A percentile compares a stretch with the other conserved stretches of the same genome.
Conservation (phyloP, 2,797 vertebrate species). For the Moxostoma hubbsi region DNA sequence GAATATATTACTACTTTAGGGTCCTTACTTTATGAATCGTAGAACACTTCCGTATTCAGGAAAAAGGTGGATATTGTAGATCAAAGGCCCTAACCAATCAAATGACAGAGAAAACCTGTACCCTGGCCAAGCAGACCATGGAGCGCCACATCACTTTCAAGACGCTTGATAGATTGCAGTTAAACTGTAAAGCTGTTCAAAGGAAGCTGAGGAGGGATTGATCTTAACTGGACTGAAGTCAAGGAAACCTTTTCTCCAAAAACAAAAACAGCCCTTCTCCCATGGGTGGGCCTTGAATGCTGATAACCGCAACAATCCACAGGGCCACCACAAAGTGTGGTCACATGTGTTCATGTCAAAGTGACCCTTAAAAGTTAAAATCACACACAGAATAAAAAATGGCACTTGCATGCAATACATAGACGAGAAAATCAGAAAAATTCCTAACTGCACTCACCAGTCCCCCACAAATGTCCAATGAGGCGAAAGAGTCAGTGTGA, state of each 20-base stretch:
- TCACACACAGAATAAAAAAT: neutral
- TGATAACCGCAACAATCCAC: constrained; percentile 21
- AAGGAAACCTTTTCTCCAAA: constrained; percentile 22
- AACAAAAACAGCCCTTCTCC: constrained; percentile 23
- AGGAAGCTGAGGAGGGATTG: constrained; percentile 15
- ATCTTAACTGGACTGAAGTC: constrained; percentile 22
- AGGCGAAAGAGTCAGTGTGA: constrained; percentile 84
- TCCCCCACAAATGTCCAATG: constrained; percentile 88
- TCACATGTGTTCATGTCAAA: neutral
- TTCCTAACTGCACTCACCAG: constrained; percentile 79
- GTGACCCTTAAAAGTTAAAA: neutral
- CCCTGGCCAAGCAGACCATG: constrained; percentile 36
- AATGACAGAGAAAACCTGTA: neutral
- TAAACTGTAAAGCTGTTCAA: constrained; percentile 3
- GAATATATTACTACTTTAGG: no score
- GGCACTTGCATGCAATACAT: neutral
- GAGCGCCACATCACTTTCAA: constrained; percentile 46
- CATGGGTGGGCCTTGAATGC: constrained; percentile 7
- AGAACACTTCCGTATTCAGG: no score
- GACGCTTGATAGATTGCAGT: constrained; percentile 35
- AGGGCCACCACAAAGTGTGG: constrained; percentile 12
- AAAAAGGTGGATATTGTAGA: neutral
- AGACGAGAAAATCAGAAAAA: neutral
- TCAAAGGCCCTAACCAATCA: no score
- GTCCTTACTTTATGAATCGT: no score